Evolutionary conservation across 2,797 vertebrate genomes (phyloP).

Genomic region (Sphenodon punctatus): DNA sequence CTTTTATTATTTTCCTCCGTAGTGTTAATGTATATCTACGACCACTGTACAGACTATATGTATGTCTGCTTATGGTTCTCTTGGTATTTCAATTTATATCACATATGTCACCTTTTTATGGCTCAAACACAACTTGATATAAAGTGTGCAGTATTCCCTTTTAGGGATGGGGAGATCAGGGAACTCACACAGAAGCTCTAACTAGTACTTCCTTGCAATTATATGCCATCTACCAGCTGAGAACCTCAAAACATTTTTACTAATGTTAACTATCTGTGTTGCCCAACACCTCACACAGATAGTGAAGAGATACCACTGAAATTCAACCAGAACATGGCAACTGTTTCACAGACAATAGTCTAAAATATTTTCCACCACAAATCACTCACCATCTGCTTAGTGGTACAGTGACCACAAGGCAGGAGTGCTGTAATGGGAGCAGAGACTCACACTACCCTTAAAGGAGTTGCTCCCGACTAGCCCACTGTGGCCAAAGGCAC

Average conservation of each 20-base stretch:
- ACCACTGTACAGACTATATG: conserved; percentile 15
- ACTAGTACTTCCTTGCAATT: not conserved
- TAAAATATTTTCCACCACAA: not conserved
- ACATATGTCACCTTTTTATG: not conserved
- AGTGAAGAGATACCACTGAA: not conserved
- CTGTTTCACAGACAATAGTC: fast-evolving
- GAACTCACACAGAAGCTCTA: fast-evolving
- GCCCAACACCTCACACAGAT: fast-evolving
- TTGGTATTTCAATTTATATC: not conserved
- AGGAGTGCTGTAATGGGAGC: not conserved
- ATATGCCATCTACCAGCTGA: not conserved
- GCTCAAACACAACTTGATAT: fast-evolving
- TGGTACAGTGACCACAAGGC: not conserved
- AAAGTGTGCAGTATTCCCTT: fast-evolving
- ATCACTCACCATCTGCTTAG: fast-evolving
- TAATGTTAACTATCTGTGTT: not conserved
- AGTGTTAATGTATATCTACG: not conserved
- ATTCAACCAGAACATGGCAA: not conserved
- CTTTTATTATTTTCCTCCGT: not conserved
- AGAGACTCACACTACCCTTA: fast-evolving
- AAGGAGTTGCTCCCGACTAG: too few relatives aligned
- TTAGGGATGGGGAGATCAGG: not conserved
- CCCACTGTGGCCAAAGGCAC: not conserved
- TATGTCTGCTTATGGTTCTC: not conserved
- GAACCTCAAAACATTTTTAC: not conserved